Evolutionary conservation across 1,140 invertebrate genomes (phyloP), one percentile per base, ranked within the genome.

Genomic region (Lamellibrachia luymesi): DNA sequence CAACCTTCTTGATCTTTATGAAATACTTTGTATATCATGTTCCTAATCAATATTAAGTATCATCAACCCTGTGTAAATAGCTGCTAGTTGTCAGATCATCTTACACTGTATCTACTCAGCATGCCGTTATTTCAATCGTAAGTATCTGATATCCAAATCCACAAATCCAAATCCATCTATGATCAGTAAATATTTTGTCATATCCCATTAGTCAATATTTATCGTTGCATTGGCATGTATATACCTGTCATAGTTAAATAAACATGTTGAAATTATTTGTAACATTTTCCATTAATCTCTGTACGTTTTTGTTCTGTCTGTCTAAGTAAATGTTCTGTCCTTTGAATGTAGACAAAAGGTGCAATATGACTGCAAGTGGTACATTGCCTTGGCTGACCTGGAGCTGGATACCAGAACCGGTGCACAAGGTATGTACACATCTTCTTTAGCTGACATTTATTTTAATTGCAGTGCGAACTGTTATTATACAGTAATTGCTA

Each of bases 341-440:
- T 50, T 92, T 92, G 92, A 2, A 6, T 92, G 27, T 56, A 92
- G 92, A 52, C 92, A 92, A 97, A 98, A 98, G 96, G 98, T 98
- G 95, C 98, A 98, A 2, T 98, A 98, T 96, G 98, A 99, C 96
- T 96, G 98, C 90, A 99, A 99, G 95, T 99, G 98, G 98, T 97
- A 98, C 96, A 98, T 98, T 94, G 97, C 98, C 1, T 97, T 99
- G 13, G 97, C 97, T 93, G 98, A 98, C 94, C 97, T 98, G 4
- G 92, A 51, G 89, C 93, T 95, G 91, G 94, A 94, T 89, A 92
- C 92, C 27, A 93, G 49, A 49, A 38, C 92, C 2, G 90, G 92
- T 51, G 50, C 91, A 5, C 93, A 94, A 91, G 93, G 93, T 94
- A 22, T 91, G 89, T 90, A 25, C 50, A 91, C 22, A 22, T 80